These are phyloP conservation scores for Calycopis cecrops DNA, from an alignment of 1,140 invertebrate genomes.

Conservation along the genomic window DNA sequence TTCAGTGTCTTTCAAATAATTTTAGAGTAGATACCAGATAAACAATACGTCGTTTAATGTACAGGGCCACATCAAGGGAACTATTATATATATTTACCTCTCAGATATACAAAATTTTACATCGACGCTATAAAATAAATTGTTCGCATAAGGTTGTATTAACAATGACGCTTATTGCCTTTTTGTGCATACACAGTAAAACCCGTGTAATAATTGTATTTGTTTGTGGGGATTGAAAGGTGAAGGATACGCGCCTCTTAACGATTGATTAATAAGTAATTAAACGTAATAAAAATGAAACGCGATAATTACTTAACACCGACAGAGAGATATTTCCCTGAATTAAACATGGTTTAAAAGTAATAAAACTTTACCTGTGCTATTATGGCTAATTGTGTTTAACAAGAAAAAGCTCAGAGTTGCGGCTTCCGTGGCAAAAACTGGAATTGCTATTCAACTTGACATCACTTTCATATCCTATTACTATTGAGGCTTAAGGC, in stretches of 20 bases:
- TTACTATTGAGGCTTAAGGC: too few species aligned
- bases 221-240: constrained; percentile 7
- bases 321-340: constrained; percentile 2
- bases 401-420: too few species aligned
- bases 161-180: neutral
- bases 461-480: too few species aligned
- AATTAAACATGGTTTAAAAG: neutral
- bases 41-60: too few species aligned
- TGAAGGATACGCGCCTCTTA: neutral
- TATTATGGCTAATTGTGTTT: neutral
- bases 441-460: too few species aligned
- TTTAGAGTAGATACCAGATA: too few species aligned
- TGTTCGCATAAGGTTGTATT: constrained; percentile 4
- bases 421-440: too few species aligned
- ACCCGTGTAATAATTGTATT: constrained; percentile 1
- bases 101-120: neutral
- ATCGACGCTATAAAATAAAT: neutral
- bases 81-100: too few species aligned
- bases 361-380: constrained; percentile 2
- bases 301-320: constrained; percentile 9
- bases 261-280: constrained; percentile 10
- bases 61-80: too few species aligned
- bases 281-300: constrained; percentile 9
- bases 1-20: too few species aligned
- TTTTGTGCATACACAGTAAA: constrained; percentile 1